Evolutionary conservation across 2,113 vertebrate species (phyloP), one percentile per base, ranked within the genome.

Genomic region (Dicaeum eximium): DNA sequence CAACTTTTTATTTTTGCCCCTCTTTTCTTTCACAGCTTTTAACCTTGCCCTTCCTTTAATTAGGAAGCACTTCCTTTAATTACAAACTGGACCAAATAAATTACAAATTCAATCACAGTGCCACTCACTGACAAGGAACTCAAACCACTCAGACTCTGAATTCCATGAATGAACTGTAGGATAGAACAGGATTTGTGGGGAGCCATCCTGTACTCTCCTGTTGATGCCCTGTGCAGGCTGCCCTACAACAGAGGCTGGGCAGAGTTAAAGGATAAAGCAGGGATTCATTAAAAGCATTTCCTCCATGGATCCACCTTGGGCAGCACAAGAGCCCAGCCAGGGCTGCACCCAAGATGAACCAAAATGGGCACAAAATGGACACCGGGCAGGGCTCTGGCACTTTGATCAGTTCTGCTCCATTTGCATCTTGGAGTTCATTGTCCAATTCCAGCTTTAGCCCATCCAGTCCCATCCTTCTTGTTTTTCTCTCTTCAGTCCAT

Each of bases 21-120:
- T 66, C 28, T 80, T 80, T 61, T 72, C 72, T 88, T 96, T 95
- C 88, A 90, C 84, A 95, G 93, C 86, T 96, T 97, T 96, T 95
- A 96, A 96, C 97, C 86, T 96, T 91, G 77, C 65, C 92, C 57
- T 92, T 72, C 42, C 70, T 95, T 90, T 90, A 88, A 96, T 95
- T 92, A 87, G n/a, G n/a, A n/a, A n/a, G 69, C 6, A 22, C 57
- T 92, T 72, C 42, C 70, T 95, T 90, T 90, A 88, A 96, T 95
- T 92, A 87, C 40, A 69, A 85, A 94, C 81, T 1, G 24, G 35
- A 84, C 57, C 78, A 79, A 79, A 92, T 62, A 81, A 93, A 95
- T 95, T 8, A 80, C 44, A 61, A 93, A 94, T 84, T 61, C 87
- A 86, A 88, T 94, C 86, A 79, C 56, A 42, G 15, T 10, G 9